Conservation (phyloP, 2,113 vertebrate species). For the Oncorhynchus masou region DNA sequence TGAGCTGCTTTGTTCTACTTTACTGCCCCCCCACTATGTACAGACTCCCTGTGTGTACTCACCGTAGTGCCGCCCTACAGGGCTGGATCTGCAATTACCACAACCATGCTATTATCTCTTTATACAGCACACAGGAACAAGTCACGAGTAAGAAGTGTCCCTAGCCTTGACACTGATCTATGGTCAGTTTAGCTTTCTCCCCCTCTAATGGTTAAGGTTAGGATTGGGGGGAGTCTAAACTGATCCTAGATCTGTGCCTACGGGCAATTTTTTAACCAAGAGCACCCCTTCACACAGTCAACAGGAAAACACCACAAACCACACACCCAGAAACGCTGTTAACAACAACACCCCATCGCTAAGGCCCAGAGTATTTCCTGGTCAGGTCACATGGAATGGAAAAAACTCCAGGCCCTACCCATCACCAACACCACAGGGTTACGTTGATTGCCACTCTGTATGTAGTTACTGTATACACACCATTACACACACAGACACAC, state of each 20-base stretch:
- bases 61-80: slow-evolving; percentile 10
- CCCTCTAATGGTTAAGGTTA: slow-evolving; percentile 2
- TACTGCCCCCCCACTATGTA: slow-evolving; percentile 24
- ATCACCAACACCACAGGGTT: background rate
- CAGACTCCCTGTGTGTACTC: slow-evolving; percentile 13
- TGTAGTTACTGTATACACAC: background rate
- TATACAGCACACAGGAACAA: slow-evolving; percentile 20
- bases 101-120: slow-evolving; percentile 27
- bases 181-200: slow-evolving; percentile 12
- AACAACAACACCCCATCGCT: too few relatives aligned
- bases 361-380: too few relatives aligned
- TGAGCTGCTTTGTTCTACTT: slow-evolving; percentile 33
- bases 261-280: background rate
- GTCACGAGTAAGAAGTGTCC: background rate
- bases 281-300: background rate
- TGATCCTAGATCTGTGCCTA: background rate
- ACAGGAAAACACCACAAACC: background rate
- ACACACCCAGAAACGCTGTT: background rate
- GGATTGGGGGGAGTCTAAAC: background rate
- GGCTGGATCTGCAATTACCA: slow-evolving; percentile 4
- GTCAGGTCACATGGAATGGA: too few relatives aligned
- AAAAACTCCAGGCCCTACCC: background rate
- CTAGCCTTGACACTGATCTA: background rate
- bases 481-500: background rate
- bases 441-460: too few relatives aligned